Evolutionary conservation across 2,797 vertebrate species (phyloP).

Genomic region (Anableps anableps): DNA sequence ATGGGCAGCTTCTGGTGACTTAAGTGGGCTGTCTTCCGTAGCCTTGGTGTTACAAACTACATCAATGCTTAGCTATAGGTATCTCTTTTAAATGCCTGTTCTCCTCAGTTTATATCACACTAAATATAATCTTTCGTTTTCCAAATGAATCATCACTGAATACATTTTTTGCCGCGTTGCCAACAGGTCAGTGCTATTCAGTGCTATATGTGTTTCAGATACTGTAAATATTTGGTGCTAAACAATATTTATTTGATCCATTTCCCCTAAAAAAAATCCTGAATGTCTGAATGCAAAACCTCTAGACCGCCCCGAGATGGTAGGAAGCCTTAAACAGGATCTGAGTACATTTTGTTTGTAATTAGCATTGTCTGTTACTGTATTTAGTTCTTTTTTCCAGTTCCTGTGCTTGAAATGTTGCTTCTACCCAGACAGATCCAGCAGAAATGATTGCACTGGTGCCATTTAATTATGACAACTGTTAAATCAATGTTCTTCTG

Average conservation of each 20-base stretch:
- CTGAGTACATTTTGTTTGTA: too few relatives aligned
- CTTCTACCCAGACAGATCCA: background rate
- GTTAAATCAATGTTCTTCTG: background rate
- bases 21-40: slow-evolving; percentile 71
- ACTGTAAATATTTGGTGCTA: background rate
- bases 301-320: background rate
- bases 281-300: background rate
- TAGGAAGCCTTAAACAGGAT: background rate
- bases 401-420: background rate
- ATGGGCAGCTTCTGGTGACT: slow-evolving; percentile 73
- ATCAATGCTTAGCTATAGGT: slow-evolving; percentile 56
- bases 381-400: background rate
- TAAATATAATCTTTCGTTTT: background rate
- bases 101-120: slow-evolving; percentile 1
- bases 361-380: background rate
- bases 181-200: background rate
- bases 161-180: background rate
- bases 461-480: background rate
- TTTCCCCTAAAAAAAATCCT: too few relatives aligned
- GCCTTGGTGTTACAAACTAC: slow-evolving; percentile 64
- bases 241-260: background rate
- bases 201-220: background rate
- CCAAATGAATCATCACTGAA: background rate
- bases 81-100: slow-evolving; percentile 32
- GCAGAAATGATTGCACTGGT: background rate